These are phyloP conservation scores for Brachyopa scutellaris DNA, from an alignment of 2,888 invertebrate genomes.

Conservation along the genomic window DNA sequence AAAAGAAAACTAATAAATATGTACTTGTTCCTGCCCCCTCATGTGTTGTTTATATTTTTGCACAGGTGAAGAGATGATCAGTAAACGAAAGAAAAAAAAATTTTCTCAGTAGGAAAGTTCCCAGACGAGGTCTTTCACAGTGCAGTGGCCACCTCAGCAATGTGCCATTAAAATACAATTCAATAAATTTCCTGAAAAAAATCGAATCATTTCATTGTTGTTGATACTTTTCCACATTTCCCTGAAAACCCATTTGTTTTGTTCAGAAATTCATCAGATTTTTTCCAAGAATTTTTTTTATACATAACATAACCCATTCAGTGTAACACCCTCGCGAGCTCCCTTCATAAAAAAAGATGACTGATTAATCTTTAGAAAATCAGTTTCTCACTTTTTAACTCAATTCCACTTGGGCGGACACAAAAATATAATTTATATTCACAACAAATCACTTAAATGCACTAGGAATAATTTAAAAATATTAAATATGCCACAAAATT, in stretches of 20 bases:
- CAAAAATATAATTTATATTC: slow-evolving; percentile 15
- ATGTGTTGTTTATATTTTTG: slow-evolving; percentile 59
- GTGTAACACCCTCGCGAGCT: slow-evolving; percentile 24
- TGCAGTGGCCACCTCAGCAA: slow-evolving; percentile 68
- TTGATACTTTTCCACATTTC: too few species aligned
- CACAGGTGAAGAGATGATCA: slow-evolving; percentile 55
- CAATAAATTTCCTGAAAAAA: background rate
- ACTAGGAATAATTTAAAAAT: background rate
- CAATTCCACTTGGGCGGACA: slow-evolving; percentile 17
- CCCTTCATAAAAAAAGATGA: slow-evolving; percentile 33
- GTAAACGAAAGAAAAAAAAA: slow-evolving; percentile 25
- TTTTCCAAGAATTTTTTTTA: slow-evolving; percentile 33
- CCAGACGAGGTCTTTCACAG: slow-evolving; percentile 34
- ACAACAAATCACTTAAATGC: slow-evolving; percentile 16
- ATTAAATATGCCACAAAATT: background rate
- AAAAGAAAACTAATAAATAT: slow-evolving; percentile 5
- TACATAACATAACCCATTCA: slow-evolving; percentile 61
- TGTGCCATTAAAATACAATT: slow-evolving; percentile 21
- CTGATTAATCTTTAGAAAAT: slow-evolving; percentile 57
- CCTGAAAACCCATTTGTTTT: too few species aligned
- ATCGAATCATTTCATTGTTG: background rate
- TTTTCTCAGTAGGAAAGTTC: slow-evolving; percentile 42
- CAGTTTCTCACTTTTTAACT: slow-evolving; percentile 39
- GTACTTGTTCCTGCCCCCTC: background rate
- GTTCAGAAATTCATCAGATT: background rate